These are phyloP conservation scores for Stratiomys singularior DNA, from an alignment of 2,888 invertebrate species.

Conservation along the genomic window DNA sequence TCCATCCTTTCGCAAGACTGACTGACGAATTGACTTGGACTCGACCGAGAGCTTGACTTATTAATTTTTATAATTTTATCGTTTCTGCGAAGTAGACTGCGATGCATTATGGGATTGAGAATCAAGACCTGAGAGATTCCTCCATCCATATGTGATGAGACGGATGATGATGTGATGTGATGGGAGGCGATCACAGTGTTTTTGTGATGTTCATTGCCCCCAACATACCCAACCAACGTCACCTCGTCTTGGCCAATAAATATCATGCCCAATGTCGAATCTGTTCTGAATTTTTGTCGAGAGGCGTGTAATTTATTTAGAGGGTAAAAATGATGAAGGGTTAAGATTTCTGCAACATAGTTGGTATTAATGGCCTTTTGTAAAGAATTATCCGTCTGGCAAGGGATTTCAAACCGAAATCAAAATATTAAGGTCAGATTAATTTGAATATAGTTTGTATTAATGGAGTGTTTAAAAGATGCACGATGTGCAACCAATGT, in stretches of 20 bases:
- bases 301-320: slow-evolving; percentile 18
- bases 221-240: neutral
- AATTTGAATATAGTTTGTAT: neutral
- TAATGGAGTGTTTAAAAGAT: neutral
- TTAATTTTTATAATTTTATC: slow-evolving; percentile 53
- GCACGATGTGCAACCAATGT: too few relatives aligned
- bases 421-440: slow-evolving; percentile 14
- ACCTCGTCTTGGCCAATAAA: slow-evolving; percentile 19
- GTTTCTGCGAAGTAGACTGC: slow-evolving; percentile 50
- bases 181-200: slow-evolving; percentile 4
- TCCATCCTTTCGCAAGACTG: neutral
- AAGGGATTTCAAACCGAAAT: neutral
- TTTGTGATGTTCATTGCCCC: slow-evolving; percentile 35
- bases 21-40: slow-evolving; percentile 25
- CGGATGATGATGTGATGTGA: neutral
- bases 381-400: neutral
- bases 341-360: neutral
- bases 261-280: slow-evolving; percentile 1
- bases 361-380: neutral
- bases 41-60: slow-evolving; percentile 49
- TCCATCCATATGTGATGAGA: neutral
- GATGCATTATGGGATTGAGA: slow-evolving; percentile 1
- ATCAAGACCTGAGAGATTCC: neutral
- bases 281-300: neutral
- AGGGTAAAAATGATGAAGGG: neutral